Conservation (phyloP, 2,888 invertebrate species). For the Scrobipalpa costella region DNA sequence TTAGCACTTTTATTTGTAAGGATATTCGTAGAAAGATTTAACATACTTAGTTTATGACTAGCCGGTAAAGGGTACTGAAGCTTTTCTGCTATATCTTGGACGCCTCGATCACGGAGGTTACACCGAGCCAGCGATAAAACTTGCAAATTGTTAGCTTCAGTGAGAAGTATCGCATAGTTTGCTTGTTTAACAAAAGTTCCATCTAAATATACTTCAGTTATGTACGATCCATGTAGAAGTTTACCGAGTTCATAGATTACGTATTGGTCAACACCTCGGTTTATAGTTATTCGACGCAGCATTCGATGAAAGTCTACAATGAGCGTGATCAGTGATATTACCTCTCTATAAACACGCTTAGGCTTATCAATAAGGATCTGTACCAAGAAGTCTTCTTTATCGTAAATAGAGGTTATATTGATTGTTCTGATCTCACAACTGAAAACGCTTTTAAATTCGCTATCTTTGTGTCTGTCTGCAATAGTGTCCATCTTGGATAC, state of each 20-base stretch:
- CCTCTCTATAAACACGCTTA: background rate
- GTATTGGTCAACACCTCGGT: constrained; percentile 38
- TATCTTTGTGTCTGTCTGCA: no score
- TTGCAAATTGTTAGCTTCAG: constrained; percentile 34
- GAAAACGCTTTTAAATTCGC: background rate
- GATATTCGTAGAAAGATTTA: constrained; percentile 45
- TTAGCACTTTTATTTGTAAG: constrained; percentile 43
- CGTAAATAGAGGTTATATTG: background rate
- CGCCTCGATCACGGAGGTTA: constrained; percentile 39
- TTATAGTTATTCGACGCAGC: constrained; percentile 35
- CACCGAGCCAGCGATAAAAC: constrained; percentile 44
- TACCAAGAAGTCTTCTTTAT: background rate
- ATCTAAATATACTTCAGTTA: constrained; percentile 44
- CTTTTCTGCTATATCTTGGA: constrained; percentile 37
- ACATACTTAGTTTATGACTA: constrained; percentile 36
- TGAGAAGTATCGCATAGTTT: constrained; percentile 42
- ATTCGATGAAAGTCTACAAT: background rate
- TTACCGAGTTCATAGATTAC: constrained; percentile 42
- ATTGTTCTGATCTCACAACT: background rate
- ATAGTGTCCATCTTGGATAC: no score
- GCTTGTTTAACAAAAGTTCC: constrained; percentile 37
- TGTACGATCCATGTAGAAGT: constrained; percentile 36
- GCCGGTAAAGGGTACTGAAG: constrained; percentile 38
- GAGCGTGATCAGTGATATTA: background rate
- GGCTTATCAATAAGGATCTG: background rate